Evolutionary conservation across 2,888 invertebrate genomes (phyloP), one percentile per base, ranked within the genome.

Genomic region (Drosophila peninsularis): DNA sequence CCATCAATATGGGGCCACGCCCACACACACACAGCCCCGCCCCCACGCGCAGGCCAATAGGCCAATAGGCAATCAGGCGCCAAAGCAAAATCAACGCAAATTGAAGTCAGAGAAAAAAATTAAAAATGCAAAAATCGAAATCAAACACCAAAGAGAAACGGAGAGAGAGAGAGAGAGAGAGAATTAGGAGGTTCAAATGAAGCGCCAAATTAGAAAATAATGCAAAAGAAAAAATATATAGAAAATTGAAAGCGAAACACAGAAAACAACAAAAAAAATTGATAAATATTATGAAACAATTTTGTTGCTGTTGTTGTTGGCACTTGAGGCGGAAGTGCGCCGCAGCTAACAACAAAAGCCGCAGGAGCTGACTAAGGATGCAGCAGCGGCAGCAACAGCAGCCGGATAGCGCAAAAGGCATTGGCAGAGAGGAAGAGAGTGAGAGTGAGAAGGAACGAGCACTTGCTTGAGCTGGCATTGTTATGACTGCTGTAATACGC

Each of bases 401-500:
- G 63, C 62, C 72, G 67, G 78, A 58, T 65, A 82, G 52, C 32
- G 32, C 37, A 41, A 62, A 47, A 47, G 19, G 47, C 30, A 47
- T 32, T 47, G 34, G 36, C 14, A 34, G 50, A 21, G 32, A 21
- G 32, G 27, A 7, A 21, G 34, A 2, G 32, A 1, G 34, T 7
- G 32, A 6, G 14, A 50, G 36, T 9, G 49, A 5, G 13, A n/a
- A 13, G 19, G 30, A 11, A 6, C 17, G 30, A 19, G 49, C 34
- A 21, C 49, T 53, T 44, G 41, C 49, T 47, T 52, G 66, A 75
- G 70, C 78, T 78, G 76, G 81, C 75, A 78, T 84, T 84, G 88
- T 85, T 88, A 82, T 86, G 78, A 88, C 80, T 75, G 83, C 69
- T 81, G 78, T 88, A 88, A 88, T 82, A 86, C 82, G 86, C 88